Evolutionary conservation across 2,888 invertebrate genomes (phyloP), one percentile per base, ranked within the genome.

Genomic region (Caenorhabditis uteleia): DNA sequence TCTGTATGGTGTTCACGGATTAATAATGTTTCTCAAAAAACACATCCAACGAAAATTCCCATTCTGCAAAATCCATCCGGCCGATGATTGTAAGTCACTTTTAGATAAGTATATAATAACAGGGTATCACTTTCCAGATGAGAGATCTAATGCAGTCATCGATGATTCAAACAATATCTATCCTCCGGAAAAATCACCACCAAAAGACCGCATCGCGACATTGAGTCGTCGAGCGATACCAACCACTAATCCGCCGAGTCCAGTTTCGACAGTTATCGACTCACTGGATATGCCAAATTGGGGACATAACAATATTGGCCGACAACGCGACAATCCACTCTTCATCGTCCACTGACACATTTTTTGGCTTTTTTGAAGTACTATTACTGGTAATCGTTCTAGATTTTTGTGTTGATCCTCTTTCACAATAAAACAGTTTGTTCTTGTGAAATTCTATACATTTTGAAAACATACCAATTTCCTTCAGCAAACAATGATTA

Each of bases 1-100:
- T n/a, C 59, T 78, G 21, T 74, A 74, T 55, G 68, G 62, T 40
- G 31, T 70, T 21, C 75, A 71, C 42, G 56, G 51, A 3, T 47
- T 64, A 21, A 53, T 62, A 25, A 58, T 50, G 53, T 56, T 64
- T 27, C 42, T 53, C 14, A 55, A 49, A 38, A 56, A 57, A 36
- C 55, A 54, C 31, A 58, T 64, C 36, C 57, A 58, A 29, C 25
- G 23, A 23, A 56, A 55, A n/a, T 57, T 64, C 27, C 64, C 64
- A 16, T 58, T 64, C 16, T 57, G 57, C 38, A 64, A 64, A 26
- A 46, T 64, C 7, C 64, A 64, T 36, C 64, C 57, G 4, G 39
- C 49, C 1, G 64, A 48, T 45, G 54, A 58, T 23, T 56, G 62
- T 57, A 14, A 62, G 57, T 55, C 8, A 7, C 14, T 38, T 38